Percentiles rank a stretch among this genome's conserved stretches.
These are phyloP conservation scores for Vulpes ferrilata DNA, from an alignment of 2,113 vertebrate species.

Conservation along the genomic window DNA sequence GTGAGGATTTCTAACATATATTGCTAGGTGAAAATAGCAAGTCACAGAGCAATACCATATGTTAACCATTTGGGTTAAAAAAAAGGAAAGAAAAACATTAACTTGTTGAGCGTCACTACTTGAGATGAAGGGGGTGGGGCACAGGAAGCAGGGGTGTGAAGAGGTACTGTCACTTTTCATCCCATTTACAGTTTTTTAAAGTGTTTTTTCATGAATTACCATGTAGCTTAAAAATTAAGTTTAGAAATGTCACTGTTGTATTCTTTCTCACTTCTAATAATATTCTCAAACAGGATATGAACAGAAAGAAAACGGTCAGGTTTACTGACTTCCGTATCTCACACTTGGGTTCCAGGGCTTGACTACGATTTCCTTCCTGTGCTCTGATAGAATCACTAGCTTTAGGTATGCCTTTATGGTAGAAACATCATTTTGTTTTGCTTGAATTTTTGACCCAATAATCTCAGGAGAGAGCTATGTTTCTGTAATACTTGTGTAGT, in stretches of 20 bases:
- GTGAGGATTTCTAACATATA: neutral
- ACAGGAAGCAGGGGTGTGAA: neutral
- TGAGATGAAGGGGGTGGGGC: neutral
- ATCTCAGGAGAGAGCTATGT: neutral
- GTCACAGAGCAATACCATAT: neutral
- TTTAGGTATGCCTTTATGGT: slow-evolving; percentile 66
- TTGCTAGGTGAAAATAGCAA: neutral
- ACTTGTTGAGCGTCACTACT: neutral
- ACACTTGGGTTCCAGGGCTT: neutral
- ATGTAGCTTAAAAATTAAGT: slow-evolving; percentile 35
- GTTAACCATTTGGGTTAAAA: slow-evolving; percentile 40
- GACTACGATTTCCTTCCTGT: slow-evolving; percentile 87
- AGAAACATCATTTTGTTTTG: slow-evolving; percentile 9
- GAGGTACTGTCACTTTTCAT: neutral
- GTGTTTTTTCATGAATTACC: neutral
- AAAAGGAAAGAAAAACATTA: neutral
- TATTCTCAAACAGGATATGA: slow-evolving; percentile 74
- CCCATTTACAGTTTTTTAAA: neutral
- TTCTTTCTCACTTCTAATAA: neutral
- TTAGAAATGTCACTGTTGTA: neutral
- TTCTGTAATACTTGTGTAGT: neutral
- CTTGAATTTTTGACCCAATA: slow-evolving; percentile 48
- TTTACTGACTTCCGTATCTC: slow-evolving; percentile 64
- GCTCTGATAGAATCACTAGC: slow-evolving; percentile 63
- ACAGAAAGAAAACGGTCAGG: slow-evolving; percentile 28